phyloP scores from a whole-genome alignment of 2,888 invertebrate genomes.

The Maniola hyperantus region DNA sequence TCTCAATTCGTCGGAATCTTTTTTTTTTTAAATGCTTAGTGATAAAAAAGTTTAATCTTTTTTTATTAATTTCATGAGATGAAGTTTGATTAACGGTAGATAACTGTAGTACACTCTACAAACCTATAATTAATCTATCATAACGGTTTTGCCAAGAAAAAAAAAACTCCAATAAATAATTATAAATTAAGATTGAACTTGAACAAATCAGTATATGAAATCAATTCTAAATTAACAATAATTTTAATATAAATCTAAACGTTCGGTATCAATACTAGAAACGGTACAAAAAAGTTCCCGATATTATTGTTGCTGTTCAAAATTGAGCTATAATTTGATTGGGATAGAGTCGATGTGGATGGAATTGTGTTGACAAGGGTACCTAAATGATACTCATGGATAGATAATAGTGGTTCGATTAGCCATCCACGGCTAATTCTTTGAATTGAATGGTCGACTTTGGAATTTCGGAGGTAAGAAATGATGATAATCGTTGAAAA shows the following conservation, averaged over 20 bases:
- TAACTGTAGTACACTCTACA: no score
- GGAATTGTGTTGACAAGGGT: constrained; percentile 11
- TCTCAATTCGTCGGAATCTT: no score
- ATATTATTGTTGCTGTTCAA: not conserved
- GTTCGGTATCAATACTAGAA: constrained; percentile 23
- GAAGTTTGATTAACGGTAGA: no score
- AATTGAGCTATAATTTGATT: not conserved
- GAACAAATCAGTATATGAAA: constrained; percentile 19
- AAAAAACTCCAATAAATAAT: not conserved
- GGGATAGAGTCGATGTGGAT: not conserved
- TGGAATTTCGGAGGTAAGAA: no score
- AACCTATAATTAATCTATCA: not conserved
- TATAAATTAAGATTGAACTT: constrained; percentile 3
- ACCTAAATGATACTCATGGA: constrained; percentile 25
- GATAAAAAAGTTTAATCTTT: not conserved
- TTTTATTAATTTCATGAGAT: no score
- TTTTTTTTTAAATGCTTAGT: not conserved
- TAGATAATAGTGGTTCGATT: constrained; percentile 34
- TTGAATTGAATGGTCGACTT: no score
- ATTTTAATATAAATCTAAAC: constrained; percentile 24
- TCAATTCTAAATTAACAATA: constrained; percentile 23
- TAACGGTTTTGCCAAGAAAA: constrained; percentile 4
- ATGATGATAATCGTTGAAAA: no score
- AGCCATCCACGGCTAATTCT: constrained; percentile 46
- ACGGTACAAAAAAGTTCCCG: constrained; percentile 10